Evolutionary conservation across 2,113 vertebrate genomes (phyloP).

Genomic region (Pteruthius melanotis): DNA sequence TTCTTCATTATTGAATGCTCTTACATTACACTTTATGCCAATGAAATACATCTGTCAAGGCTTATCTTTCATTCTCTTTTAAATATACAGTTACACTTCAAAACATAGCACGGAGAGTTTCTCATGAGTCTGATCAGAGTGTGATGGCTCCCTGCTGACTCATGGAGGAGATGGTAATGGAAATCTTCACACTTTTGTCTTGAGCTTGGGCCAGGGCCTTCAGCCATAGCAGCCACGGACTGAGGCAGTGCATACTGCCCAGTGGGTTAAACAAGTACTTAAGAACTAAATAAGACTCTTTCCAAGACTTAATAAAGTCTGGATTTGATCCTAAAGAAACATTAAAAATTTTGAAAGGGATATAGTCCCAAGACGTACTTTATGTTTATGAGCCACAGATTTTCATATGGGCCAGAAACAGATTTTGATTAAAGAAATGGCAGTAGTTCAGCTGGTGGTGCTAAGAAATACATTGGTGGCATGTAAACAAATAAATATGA

Average conservation of each 20-base stretch:
- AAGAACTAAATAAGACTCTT: background rate
- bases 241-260: background rate
- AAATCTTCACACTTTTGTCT: background rate
- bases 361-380: background rate
- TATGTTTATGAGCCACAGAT: background rate
- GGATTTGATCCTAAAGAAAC: background rate
- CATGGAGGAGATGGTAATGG: background rate
- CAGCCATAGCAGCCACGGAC: fast-evolving
- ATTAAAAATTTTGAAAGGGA: background rate
- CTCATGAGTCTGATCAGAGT: background rate
- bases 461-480: background rate
- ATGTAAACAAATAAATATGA: background rate
- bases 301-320: background rate
- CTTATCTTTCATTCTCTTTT: background rate
- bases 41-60: background rate
- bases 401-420: background rate
- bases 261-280: background rate
- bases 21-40: background rate
- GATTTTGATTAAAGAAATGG: background rate
- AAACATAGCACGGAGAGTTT: background rate
- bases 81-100: background rate
- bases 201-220: background rate
- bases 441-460: background rate
- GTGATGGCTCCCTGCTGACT: background rate
- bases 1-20: background rate